Base-by-base conservation (phyloP, 2,113 vertebrate genomes). In the Lucifuga dentata region DNA sequence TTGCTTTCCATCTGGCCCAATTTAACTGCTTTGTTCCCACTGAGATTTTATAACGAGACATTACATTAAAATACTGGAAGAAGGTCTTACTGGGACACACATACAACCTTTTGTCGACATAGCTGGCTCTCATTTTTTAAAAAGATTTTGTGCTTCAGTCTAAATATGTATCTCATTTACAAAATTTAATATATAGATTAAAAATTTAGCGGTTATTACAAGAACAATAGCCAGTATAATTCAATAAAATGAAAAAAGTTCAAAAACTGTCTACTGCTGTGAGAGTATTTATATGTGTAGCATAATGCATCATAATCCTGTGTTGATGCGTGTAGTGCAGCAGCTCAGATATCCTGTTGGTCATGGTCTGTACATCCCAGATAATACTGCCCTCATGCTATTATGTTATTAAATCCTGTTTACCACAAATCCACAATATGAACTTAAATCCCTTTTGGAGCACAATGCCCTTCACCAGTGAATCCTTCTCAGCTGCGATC, bases 1-100 rank as follows among this genome's bases (percentile, higher is more conserved):
- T 78, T 76, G 68, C 73, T 83, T 61, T 80, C 74, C 72, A 84
- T 86, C 83, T 88, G 85, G 77, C 81, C 78, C 66, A 81, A 24
- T 85, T 89, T 81, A 81, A 68, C 43, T 55, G 40, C 70, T 75
- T 78, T 67, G 26, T 50, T 80, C 66, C 84, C 67, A 32, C 26
- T 36, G 64, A 78, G 78, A 66, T 59, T 83, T 76, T 63, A 29
- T 64, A 78, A 84, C 65, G 61, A 87, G 32, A 43, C 53, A 44
- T 79, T 60, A 68, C 13, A 68, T 74, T 68, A 68, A 68, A 70
- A 69, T 35, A 64, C 43, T 3, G 35, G 2, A 36, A 58, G 48
- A 41, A 20, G n/a, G 39, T 58, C 78, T 63, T 35, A 2, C n/a
- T 44, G 73, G 67, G 35, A 61, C 21, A 63, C 40, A 59, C 17